Evolutionary conservation across 2,888 invertebrate species (phyloP), one percentile per base, ranked within the genome.

Genomic region (Deilephila porcellus): DNA sequence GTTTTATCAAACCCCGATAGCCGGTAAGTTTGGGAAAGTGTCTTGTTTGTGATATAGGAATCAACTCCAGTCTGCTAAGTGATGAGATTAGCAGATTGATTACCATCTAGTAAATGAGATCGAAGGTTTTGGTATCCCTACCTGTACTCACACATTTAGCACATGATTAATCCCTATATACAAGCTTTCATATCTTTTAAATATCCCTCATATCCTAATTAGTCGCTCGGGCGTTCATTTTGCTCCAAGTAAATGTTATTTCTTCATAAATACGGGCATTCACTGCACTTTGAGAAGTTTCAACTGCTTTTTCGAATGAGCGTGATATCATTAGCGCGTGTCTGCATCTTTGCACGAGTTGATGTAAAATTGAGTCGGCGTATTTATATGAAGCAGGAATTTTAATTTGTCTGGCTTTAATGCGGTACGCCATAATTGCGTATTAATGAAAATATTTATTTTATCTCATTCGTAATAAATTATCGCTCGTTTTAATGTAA

Each of bases 81-180:
- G 85, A 82, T 79, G 79, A 84, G 83, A 84, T 25, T 83, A 83
- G 78, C 76, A 78, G 78, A 79, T 77, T 70, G 34, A 83, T 83
- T 82, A 78, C 78, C 74, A 77, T 74, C 71, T 20, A 70, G 77
- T 80, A 81, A 88, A 86, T 75, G 81, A 77, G 85, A 85, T 83
- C 86, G 85, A 79, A 82, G 73, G 45, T 56, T 67, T 71, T 59
- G 37, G 25, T 59, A 45, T 67, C 25, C 37, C 25, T 34, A 19
- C 25, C 34, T 67, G 19, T 25, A 37, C 32, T n/a, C 4, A 14
- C 32, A 19, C 25, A 56, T 71, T 71, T 34, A 20, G 17, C 45
- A 67, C 20, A 17, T 6, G 20, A 64, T 4, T 64, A 45, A 64
- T 45, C 64, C 20, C 20, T 64, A 64, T 25, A 11, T 3, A 45